These are phyloP conservation scores for Enoplosus armatus DNA, from an alignment of 2,797 vertebrate genomes.

Conservation along the genomic window DNA sequence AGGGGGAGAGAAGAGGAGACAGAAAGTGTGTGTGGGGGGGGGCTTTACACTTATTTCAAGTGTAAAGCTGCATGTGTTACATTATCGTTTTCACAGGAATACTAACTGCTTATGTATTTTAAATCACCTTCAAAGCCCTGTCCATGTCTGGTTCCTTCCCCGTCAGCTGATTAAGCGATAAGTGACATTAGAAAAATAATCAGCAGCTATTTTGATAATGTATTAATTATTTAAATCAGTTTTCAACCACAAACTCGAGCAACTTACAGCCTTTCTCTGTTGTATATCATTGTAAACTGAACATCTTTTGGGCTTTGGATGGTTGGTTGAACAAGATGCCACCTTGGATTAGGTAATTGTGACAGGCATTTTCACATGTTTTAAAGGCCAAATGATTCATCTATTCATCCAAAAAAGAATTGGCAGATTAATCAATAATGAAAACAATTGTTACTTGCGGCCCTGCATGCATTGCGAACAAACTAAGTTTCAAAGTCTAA, in stretches of 20 bases:
- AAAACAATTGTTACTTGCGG: not conserved
- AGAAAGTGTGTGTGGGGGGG: too few relatives aligned
- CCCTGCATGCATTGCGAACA: not conserved
- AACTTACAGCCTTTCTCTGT: not conserved
- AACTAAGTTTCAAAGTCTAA: constrained; percentile 15
- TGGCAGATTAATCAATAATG: not conserved
- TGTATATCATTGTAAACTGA: not conserved
- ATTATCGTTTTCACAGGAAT: not conserved
- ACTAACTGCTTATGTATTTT: not conserved
- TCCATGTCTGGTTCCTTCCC: not conserved
- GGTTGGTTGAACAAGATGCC: not conserved
- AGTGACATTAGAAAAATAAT: not conserved
- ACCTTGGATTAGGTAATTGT: not conserved
- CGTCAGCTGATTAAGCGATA: not conserved
- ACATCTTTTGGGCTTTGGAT: not conserved
- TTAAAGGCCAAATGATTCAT: not conserved
- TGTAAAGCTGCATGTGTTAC: too few relatives aligned
- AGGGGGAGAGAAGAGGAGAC: constrained; percentile 4
- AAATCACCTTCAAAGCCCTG: not conserved
- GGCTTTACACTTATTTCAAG: too few relatives aligned
- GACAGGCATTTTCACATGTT: not conserved
- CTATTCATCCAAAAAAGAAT: not conserved
- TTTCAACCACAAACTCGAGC: not conserved
- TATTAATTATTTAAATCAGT: not conserved
- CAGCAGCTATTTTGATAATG: not conserved